Evolutionary conservation across 2,888 invertebrate genomes (phyloP).

Genomic region (Volucella inanis): DNA sequence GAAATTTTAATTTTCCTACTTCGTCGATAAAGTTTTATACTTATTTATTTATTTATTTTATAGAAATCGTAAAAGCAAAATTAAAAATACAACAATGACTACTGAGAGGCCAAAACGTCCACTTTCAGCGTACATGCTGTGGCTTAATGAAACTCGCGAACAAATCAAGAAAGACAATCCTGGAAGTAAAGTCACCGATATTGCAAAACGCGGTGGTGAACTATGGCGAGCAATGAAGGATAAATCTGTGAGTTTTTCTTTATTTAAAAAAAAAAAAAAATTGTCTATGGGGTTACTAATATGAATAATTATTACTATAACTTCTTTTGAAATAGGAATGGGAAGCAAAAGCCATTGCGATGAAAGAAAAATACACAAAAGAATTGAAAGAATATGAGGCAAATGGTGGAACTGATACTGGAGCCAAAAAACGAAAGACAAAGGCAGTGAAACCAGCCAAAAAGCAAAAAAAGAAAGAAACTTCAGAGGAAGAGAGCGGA

Average conservation of each 20-base stretch:
- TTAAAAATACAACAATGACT: slow-evolving; percentile 85
- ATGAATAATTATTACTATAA: slow-evolving; percentile 1
- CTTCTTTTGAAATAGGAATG: slow-evolving; percentile 87
- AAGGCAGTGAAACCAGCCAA: slow-evolving; percentile 82
- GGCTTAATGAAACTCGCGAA: slow-evolving; percentile 95
- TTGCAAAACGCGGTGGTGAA: slow-evolving; percentile 97
- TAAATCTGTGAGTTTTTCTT: slow-evolving; percentile 87
- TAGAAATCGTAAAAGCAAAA: neutral
- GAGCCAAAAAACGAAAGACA: slow-evolving; percentile 86
- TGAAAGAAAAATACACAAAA: slow-evolving; percentile 94
- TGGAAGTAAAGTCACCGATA: slow-evolving; percentile 94
- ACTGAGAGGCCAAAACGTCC: slow-evolving; percentile 97
- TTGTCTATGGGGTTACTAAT: neutral
- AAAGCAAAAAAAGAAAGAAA: slow-evolving; percentile 86
- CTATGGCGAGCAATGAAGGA: slow-evolving; percentile 96
- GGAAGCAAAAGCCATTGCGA: slow-evolving; percentile 94
- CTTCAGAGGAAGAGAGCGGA: slow-evolving; percentile 86
- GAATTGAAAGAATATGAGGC: slow-evolving; percentile 95
- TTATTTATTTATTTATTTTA: too few species aligned
- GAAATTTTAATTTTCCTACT: too few species aligned
- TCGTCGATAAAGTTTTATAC: too few species aligned
- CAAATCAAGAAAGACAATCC: slow-evolving; percentile 95
- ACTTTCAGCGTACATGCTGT: slow-evolving; percentile 96
- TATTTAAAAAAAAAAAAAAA: neutral
- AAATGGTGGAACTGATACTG: slow-evolving; percentile 87